These are phyloP conservation scores for Ennomos erosarius DNA, from an alignment of 2,888 invertebrate genomes.

Conservation along the genomic window DNA sequence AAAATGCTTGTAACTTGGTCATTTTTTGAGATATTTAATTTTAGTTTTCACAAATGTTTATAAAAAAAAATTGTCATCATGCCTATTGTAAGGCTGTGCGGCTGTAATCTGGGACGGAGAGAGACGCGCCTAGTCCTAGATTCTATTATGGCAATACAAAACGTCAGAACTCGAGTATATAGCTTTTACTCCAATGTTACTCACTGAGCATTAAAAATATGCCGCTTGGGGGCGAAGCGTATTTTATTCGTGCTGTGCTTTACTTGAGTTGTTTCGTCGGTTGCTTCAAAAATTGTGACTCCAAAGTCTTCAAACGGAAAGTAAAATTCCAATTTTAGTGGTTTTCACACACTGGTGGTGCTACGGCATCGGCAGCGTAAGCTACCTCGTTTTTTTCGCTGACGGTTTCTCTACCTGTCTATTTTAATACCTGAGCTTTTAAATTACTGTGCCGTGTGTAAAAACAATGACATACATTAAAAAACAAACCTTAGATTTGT, in stretches of 20 bases:
- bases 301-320: not conserved
- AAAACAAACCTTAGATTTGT: not conserved
- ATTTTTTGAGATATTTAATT: too few relatives aligned
- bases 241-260: too few relatives aligned
- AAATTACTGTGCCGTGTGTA: not conserved
- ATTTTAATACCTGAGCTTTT: constrained; percentile 31
- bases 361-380: not conserved
- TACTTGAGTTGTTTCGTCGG: too few relatives aligned
- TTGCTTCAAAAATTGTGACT: constrained; percentile 5
- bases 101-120: too few relatives aligned
- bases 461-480: constrained; percentile 1
- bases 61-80: too few relatives aligned
- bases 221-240: too few relatives aligned
- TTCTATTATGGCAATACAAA: constrained; percentile 1
- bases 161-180: constrained; percentile 1
- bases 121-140: constrained; percentile 2
- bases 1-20: too few relatives aligned
- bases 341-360: constrained; percentile 11
- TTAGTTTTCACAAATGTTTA: too few relatives aligned
- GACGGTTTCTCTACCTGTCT: constrained; percentile 26
- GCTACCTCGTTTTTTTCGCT: constrained; percentile 7
- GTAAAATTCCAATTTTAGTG: constrained; percentile 2
- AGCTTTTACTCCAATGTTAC: too few relatives aligned
- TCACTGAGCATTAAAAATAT: too few relatives aligned
- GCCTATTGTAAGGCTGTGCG: too few relatives aligned